Evolutionary conservation across 2,113 vertebrate species (phyloP), one percentile per base, ranked within the genome.

Genomic region (Tapirus terrestris): DNA sequence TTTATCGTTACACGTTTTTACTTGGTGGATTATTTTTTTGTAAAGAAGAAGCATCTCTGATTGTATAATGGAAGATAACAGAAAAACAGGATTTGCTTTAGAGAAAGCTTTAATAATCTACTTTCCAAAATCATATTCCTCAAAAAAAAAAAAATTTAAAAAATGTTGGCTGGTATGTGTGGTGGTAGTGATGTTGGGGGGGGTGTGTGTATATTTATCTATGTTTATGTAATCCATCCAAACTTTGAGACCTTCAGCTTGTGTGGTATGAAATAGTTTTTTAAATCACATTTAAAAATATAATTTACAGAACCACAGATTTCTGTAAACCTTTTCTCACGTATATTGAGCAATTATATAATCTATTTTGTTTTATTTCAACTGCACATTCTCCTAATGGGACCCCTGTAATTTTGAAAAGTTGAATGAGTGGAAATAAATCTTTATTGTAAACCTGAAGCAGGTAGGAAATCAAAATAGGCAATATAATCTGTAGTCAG

Each of bases 1-100:
- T 86, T 86, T 86, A 61, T 79, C 13, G 20, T 56, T 91, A 27
- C n/a, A 53, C 14, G 73, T 63, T 93, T 98, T 96, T 92, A 65
- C 33, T 80, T 84, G 51, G 21, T 72, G 6, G 20, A 58, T 81
- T 87, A 61, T 80, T 95, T 90, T 90, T 29, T 16, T 11, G 33
- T 31, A 29, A 3, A 63, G 43, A 81, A 4, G 48, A 83, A 81
- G 10, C 29, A 63, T 27, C 14, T 95, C n/a, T 94, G 31, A 68
- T 58, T 84, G 39, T 65, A 88, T 48, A 83, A 75, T 53, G 36
- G 9, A 84, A 70, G 33, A 75, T 68, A 6, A 33, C 88, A 12
- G 63, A 8, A 76, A 92, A 89, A 48, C 16, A 89, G n/a, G 0
- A 82, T 86, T 73, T 89, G 25, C 56, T 94, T 86, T 82, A 73